Percentiles rank a stretch among this genome's conserved stretches.
phyloP scores from a whole-genome alignment of 2,797 vertebrate species.

The Emys orbicularis region DNA sequence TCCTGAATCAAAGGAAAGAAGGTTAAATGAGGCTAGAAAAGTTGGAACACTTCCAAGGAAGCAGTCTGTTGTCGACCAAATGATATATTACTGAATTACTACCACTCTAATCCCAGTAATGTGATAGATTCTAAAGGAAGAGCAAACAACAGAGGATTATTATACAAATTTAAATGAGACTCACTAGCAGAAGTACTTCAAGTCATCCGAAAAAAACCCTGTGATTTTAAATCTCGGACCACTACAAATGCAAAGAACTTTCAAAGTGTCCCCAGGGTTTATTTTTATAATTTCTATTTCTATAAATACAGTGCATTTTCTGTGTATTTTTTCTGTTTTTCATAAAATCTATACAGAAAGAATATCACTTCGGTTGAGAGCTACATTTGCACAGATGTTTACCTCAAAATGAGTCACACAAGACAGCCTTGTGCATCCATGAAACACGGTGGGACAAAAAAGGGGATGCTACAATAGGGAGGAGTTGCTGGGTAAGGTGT shows the following conservation, averaged over 20 bases:
- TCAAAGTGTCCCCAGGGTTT: not conserved
- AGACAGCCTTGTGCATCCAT: not conserved
- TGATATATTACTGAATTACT: not conserved
- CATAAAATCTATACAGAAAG: not conserved
- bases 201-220: not conserved
- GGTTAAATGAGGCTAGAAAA: constrained; percentile 45
- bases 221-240: not conserved
- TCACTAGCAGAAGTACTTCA: not conserved
- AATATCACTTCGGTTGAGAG: not conserved
- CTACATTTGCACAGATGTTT: not conserved
- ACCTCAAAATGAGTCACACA: not conserved
- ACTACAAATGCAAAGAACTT: not conserved
- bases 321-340: not conserved
- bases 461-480: not conserved
- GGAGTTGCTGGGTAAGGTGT: not conserved
- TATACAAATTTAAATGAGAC: constrained; percentile 12
- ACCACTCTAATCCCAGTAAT: constrained; percentile 7
- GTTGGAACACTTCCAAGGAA: not conserved
- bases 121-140: not conserved
- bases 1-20: constrained; percentile 80
- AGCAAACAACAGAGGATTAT: constrained; percentile 29
- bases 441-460: not conserved
- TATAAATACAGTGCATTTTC: not conserved
- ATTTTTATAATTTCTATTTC: constrained; percentile 17
- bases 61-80: not conserved